Percentiles rank a stretch among this genome's conserved stretches.
Evolutionary conservation across 2,888 invertebrate species (phyloP).

Genomic region (Didymodactylos carnosus): DNA sequence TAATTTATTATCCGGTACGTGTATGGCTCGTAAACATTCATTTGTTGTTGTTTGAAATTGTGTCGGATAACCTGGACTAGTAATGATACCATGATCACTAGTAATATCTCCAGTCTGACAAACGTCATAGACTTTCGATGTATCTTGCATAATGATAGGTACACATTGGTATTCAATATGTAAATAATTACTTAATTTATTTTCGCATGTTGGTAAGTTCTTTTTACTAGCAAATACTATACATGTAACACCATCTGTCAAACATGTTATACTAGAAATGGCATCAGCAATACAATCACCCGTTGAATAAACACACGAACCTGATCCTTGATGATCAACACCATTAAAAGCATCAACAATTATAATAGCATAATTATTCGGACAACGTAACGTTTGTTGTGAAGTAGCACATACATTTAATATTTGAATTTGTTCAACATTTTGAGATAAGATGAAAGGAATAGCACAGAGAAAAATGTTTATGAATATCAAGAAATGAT

Average conservation of each 20-base stretch:
- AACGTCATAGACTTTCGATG: neutral
- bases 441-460: too few species aligned
- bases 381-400: neutral
- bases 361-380: neutral
- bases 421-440: neutral
- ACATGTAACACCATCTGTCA: neutral
- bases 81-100: neutral
- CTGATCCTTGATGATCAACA: neutral
- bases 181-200: neutral
- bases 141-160: neutral
- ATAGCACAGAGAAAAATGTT: too few species aligned
- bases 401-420: neutral
- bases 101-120: neutral
- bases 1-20: neutral
- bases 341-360: neutral
- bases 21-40: neutral
- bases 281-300: neutral
- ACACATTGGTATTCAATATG: neutral
- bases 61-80: neutral
- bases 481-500: too few species aligned
- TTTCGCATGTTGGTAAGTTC: neutral
- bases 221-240: neutral
- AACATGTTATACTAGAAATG: neutral
- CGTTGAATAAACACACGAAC: neutral
- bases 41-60: neutral